Percentiles rank a stretch among this genome's conserved stretches.
Conservation (phyloP, 2,888 invertebrate species). For the Drosophila paramelanica region DNA sequence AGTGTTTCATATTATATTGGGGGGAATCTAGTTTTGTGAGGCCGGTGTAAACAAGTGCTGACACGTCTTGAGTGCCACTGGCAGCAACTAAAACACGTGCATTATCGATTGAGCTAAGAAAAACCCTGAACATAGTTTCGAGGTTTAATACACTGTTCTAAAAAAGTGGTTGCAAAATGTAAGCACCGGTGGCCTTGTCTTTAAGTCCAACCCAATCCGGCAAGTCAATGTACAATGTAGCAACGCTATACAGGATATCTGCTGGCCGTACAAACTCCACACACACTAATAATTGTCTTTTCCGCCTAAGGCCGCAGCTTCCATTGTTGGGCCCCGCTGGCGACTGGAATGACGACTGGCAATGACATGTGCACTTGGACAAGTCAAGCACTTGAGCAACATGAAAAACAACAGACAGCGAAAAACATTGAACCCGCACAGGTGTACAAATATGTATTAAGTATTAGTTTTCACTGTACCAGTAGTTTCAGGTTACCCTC, state of each 20-base stretch:
- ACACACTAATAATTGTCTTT: background rate
- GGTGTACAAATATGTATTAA: conserved; percentile 54
- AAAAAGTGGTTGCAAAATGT: background rate
- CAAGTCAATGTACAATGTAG: background rate
- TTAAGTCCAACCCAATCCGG: background rate
- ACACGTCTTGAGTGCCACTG: conserved; percentile 18
- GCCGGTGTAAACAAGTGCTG: conserved; percentile 30
- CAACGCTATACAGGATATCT: conserved; percentile 13
- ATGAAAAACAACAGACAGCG: conserved; percentile 24
- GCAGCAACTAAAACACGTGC: conserved; percentile 37
- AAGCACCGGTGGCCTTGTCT: background rate
- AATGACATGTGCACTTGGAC: conserved; percentile 68
- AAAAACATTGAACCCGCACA: conserved; percentile 54
- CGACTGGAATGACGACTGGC: conserved; percentile 36
- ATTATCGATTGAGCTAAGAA: conserved; percentile 52
- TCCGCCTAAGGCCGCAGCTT: conserved; percentile 28
- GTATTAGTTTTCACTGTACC: conserved; percentile 52
- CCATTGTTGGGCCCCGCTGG: conserved; percentile 17
- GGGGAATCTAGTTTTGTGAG: conserved; percentile 11
- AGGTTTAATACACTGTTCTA: conserved; percentile 20
- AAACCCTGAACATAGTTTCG: conserved; percentile 23
- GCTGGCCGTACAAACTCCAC: conserved; percentile 1
- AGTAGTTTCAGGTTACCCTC: conserved; percentile 50
- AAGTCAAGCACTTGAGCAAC: conserved; percentile 39
- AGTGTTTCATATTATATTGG: conserved; percentile 26